Evolutionary conservation across 2,113 vertebrate species (phyloP).

Genomic region (Panthera tigris): DNA sequence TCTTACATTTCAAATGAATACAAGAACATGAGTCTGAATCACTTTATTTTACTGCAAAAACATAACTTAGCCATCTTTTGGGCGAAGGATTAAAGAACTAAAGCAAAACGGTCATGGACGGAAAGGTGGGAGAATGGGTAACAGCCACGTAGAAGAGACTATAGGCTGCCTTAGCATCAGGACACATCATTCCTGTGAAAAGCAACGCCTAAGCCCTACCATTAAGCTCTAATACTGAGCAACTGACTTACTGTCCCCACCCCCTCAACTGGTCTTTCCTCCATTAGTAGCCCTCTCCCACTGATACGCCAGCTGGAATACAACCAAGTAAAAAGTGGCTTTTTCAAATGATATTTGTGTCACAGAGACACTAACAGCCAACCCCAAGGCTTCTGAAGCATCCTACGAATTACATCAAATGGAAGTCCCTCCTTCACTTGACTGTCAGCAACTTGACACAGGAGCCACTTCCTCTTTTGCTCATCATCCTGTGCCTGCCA

Average conservation of each 20-base stretch:
- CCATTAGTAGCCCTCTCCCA: not conserved
- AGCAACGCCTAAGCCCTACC: not conserved
- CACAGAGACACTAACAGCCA: not conserved
- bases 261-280: not conserved
- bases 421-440: not conserved
- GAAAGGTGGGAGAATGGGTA: not conserved
- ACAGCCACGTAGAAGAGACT: not conserved
- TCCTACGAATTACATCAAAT: not conserved
- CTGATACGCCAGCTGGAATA: not conserved
- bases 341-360: not conserved
- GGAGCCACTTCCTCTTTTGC: not conserved
- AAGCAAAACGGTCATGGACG: not conserved
- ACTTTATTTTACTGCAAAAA: constrained; percentile 65
- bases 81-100: not conserved
- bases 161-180: not conserved
- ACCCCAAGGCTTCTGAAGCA: not conserved
- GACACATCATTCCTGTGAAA: not conserved
- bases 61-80: not conserved
- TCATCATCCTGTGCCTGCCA: not conserved
- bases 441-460: not conserved
- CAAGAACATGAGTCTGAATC: not conserved
- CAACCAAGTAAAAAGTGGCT: not conserved
- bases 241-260: not conserved
- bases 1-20: constrained; percentile 24
- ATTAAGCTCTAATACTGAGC: not conserved